A percentile compares a stretch with the other conserved stretches of the same genome.
Conservation (phyloP, 2,888 invertebrate species). For the Hipparchia sbordonii region DNA sequence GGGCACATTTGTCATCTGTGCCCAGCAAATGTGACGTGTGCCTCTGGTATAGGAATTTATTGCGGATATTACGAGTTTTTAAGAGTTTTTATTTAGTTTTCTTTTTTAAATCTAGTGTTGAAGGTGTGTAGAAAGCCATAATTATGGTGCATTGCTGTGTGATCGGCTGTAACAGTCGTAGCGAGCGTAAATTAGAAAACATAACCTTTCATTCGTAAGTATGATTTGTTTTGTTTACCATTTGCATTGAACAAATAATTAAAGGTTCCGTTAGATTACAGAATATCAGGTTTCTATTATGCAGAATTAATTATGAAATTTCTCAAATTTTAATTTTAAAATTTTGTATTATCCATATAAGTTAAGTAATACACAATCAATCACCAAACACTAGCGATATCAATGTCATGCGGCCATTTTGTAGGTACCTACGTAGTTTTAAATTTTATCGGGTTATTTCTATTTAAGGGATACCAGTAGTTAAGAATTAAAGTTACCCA, state of each 20-base stretch:
- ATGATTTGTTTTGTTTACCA: background rate
- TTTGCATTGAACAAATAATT: background rate
- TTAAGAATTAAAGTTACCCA: too few species aligned
- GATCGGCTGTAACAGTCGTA: background rate
- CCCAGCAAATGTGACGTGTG: background rate
- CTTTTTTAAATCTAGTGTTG: background rate
- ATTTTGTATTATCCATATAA: too few species aligned
- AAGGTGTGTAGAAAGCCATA: background rate
- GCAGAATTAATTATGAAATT: too few species aligned
- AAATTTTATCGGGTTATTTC: too few species aligned
- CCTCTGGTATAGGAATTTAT: background rate
- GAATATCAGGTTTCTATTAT: too few species aligned
- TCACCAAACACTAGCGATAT: too few species aligned
- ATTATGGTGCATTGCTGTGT: background rate
- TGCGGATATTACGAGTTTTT: background rate
- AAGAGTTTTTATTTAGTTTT: background rate
- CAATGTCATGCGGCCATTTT: too few species aligned
- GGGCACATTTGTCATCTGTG: background rate
- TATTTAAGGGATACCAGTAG: too few species aligned
- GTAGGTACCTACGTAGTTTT: too few species aligned
- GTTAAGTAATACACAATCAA: too few species aligned
- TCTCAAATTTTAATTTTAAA: too few species aligned
- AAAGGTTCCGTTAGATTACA: background rate
- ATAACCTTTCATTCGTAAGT: slow-evolving; percentile 5
- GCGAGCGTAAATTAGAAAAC: background rate